These are phyloP conservation scores for Rhamnusium bicolor DNA, from an alignment of 2,888 invertebrate genomes.

Conservation along the genomic window DNA sequence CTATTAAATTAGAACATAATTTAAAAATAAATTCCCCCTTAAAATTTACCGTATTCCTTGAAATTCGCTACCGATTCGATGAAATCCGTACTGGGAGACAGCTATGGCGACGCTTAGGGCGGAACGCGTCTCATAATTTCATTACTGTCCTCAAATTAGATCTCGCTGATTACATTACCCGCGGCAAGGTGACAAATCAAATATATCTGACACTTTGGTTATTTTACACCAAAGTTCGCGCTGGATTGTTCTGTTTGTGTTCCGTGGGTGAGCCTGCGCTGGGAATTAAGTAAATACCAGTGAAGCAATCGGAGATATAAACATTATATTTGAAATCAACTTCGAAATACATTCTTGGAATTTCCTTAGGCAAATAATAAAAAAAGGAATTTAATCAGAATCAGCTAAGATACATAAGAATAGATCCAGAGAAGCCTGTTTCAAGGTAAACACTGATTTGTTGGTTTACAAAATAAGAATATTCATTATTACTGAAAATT, in stretches of 20 bases:
- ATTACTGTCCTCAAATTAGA: slow-evolving; percentile 53
- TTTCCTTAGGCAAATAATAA: not conserved
- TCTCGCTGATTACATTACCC: slow-evolving; percentile 52
- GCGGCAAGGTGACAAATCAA: slow-evolving; percentile 53
- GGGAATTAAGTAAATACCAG: not conserved
- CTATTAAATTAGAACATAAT: not conserved
- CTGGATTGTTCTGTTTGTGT: not conserved
- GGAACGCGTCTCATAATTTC: slow-evolving; percentile 50
- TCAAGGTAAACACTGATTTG: too few relatives aligned
- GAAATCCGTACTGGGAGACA: not conserved
- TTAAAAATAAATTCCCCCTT: not conserved
- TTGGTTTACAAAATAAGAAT: too few relatives aligned
- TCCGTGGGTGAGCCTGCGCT: not conserved
- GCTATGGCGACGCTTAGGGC: slow-evolving; percentile 38
- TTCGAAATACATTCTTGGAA: not conserved
- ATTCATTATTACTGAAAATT: too few relatives aligned
- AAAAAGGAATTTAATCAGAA: not conserved
- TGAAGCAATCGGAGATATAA: not conserved
- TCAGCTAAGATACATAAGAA: too few relatives aligned
- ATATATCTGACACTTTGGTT: slow-evolving; percentile 47
- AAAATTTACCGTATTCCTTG: not conserved
- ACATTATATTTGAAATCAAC: not conserved
- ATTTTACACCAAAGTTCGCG: not conserved
- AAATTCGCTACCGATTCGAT: not conserved
- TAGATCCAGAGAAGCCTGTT: too few relatives aligned